These are phyloP conservation scores for Erythrolamprus reginae DNA, from an alignment of 2,113 vertebrate genomes.

Conservation along the genomic window DNA sequence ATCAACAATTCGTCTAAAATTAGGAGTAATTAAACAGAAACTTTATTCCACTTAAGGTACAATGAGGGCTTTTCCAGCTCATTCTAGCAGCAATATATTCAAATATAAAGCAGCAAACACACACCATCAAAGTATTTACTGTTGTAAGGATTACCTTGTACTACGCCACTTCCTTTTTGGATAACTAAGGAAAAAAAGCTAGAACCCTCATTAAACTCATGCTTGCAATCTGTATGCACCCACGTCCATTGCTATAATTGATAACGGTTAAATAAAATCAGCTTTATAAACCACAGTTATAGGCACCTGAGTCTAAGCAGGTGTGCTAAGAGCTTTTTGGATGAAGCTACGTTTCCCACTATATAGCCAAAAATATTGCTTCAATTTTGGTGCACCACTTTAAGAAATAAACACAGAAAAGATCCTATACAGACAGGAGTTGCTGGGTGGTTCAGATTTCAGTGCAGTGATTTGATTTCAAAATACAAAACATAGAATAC, in stretches of 20 bases:
- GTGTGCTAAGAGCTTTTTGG: neutral
- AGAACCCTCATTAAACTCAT: neutral
- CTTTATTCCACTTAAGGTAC: neutral
- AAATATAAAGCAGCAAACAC: neutral
- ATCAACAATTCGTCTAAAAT: neutral
- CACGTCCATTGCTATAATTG: neutral
- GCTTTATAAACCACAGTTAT: conserved; percentile 5
- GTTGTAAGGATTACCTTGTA: neutral
- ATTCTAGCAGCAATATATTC: neutral
- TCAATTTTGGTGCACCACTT: neutral
- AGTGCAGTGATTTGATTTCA: neutral
- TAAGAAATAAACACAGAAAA: neutral
- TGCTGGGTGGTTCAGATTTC: neutral
- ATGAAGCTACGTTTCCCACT: neutral
- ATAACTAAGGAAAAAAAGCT: conserved; percentile 2
- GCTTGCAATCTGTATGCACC: neutral
- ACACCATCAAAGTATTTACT: neutral
- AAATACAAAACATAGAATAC: neutral
- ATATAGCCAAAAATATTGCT: neutral
- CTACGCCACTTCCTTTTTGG: neutral
- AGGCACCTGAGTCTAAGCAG: neutral
- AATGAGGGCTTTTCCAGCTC: neutral
- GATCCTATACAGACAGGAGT: neutral
- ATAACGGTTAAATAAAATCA: neutral
- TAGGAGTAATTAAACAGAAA: neutral